These are phyloP conservation scores for Chaetorhynchus papuensis DNA, from an alignment of 2,113 vertebrate genomes.

Conservation along the genomic window DNA sequence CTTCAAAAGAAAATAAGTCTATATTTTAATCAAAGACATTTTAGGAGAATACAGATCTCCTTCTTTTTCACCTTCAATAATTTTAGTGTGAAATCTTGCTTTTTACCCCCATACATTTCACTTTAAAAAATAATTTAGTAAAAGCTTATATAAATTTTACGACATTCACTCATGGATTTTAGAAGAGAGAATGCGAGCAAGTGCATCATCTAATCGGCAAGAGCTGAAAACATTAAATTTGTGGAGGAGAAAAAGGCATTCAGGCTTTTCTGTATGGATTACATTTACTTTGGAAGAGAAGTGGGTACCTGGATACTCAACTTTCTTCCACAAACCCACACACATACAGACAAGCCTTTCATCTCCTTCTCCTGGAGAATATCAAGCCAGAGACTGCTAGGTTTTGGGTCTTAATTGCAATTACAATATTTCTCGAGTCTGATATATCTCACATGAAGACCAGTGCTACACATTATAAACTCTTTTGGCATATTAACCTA, in stretches of 20 bases:
- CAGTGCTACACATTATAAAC: neutral
- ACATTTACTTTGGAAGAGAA: neutral
- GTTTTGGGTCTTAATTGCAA: neutral
- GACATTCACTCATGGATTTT: neutral
- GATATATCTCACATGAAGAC: neutral
- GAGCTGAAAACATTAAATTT: neutral
- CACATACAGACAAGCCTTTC: neutral
- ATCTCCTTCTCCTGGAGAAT: neutral
- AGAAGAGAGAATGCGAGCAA: neutral
- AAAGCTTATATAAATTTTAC: neutral
- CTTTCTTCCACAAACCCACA: neutral
- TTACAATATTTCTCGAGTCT: neutral
- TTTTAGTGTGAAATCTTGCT: neutral
- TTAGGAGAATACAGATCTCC: neutral
- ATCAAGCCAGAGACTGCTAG: neutral
- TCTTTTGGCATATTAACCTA: neutral
- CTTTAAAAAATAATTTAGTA: neutral
- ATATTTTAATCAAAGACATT: conserved; percentile 6
- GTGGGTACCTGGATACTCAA: neutral
- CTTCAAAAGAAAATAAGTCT: conserved; percentile 49
- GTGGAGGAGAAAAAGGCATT: neutral
- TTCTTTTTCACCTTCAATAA: neutral
- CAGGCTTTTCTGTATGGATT: neutral
- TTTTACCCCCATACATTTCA: neutral
- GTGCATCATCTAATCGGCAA: neutral